Conservation (phyloP, 1,140 invertebrate genomes). For the Pristionchus pacificus region DNA sequence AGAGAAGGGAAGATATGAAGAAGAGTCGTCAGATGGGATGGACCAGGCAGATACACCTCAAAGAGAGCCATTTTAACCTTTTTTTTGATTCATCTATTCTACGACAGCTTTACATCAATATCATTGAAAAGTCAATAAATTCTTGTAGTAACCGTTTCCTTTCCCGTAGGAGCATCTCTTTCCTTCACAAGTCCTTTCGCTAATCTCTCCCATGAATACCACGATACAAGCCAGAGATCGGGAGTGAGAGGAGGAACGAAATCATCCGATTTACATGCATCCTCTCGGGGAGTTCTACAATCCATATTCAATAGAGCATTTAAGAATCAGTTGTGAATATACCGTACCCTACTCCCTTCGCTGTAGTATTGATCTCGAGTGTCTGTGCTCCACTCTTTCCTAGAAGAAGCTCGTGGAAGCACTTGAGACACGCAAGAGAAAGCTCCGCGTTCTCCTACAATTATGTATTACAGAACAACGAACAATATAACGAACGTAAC, state of each 20-base stretch:
- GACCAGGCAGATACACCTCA: conserved; percentile 39
- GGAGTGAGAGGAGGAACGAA: neutral
- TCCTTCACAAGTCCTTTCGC: too few relatives aligned
- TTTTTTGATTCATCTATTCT: too few relatives aligned
- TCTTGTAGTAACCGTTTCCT: too few relatives aligned
- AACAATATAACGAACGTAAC: too few relatives aligned
- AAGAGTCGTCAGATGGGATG: conserved; percentile 52
- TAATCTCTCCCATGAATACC: neutral
- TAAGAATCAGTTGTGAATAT: too few relatives aligned
- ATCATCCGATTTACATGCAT: neutral
- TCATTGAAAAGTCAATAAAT: too few relatives aligned
- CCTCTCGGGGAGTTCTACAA: too few relatives aligned
- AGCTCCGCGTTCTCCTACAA: conserved; percentile 62
- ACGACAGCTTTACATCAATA: too few relatives aligned
- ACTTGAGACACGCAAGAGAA: conserved; percentile 62
- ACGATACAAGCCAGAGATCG: neutral
- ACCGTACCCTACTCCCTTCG: neutral
- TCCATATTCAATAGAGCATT: too few relatives aligned
- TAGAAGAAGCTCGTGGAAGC: conserved; percentile 54
- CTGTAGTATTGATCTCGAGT: conserved; percentile 21
- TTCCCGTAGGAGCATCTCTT: too few relatives aligned
- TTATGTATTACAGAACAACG: too few relatives aligned
- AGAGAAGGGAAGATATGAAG: conserved; percentile 46
- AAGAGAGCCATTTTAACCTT: neutral
- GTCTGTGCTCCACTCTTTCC: conserved; percentile 27